These are phyloP conservation scores for Dendroctonus valens DNA, from an alignment of 1,140 invertebrate genomes.

Conservation along the genomic window DNA sequence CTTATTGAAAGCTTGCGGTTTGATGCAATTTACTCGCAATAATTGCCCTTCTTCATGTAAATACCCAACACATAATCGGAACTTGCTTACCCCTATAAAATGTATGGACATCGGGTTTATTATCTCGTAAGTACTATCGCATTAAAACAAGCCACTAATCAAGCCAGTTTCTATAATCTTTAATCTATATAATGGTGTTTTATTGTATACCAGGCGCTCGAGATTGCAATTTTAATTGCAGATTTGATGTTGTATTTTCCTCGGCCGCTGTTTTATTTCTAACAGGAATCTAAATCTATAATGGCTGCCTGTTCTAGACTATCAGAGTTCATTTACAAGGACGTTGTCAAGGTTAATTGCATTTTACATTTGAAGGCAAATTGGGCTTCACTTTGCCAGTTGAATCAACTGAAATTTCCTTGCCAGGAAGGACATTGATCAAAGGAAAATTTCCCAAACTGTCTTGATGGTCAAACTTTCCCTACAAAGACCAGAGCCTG, in stretches of 20 bases:
- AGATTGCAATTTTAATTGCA: slow-evolving; percentile 10
- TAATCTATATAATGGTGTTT: slow-evolving; percentile 11
- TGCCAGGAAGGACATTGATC: too few species aligned
- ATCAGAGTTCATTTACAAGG: slow-evolving; percentile 5
- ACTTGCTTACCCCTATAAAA: too few species aligned
- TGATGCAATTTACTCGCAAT: too few species aligned
- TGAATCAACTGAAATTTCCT: too few species aligned
- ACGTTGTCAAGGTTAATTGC: slow-evolving; percentile 4
- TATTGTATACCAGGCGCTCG: neutral
- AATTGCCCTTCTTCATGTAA: too few species aligned
- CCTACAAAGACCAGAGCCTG: too few species aligned
- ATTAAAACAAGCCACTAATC: slow-evolving; percentile 4
- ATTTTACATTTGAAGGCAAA: neutral
- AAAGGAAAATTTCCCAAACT: too few species aligned
- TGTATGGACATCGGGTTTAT: neutral
- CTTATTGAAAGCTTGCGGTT: too few species aligned
- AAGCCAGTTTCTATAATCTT: slow-evolving; percentile 8
- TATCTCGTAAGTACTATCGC: slow-evolving; percentile 6
- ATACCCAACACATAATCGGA: too few species aligned
- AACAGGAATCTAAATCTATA: slow-evolving; percentile 8
- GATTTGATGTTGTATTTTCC: slow-evolving; percentile 16
- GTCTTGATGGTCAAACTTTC: too few species aligned
- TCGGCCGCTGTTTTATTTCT: slow-evolving; percentile 1
- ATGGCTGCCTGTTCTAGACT: slow-evolving; percentile 4
- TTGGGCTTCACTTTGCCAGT: neutral